Evolutionary conservation across 2,113 vertebrate genomes (phyloP).

Genomic region (Progne subis): DNA sequence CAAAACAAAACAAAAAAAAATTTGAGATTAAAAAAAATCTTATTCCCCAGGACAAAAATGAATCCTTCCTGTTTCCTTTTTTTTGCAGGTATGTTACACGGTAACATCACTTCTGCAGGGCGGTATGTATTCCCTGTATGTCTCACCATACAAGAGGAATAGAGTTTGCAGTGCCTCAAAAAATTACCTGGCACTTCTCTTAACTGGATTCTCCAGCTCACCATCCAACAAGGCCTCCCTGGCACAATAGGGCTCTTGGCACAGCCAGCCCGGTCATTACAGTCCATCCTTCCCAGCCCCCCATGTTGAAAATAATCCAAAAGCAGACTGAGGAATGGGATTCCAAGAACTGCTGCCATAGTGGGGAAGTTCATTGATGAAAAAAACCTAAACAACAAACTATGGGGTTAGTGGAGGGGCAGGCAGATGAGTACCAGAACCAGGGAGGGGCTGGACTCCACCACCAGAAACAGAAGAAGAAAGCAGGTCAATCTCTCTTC

Average conservation of each 20-base stretch:
- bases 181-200: background rate
- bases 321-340: background rate
- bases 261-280: background rate
- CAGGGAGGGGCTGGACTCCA: background rate
- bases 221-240: background rate
- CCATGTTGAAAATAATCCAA: background rate
- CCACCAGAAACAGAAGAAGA: background rate
- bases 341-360: background rate
- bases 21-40: background rate
- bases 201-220: background rate
- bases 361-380: background rate
- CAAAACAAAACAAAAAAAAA: no score
- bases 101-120: background rate
- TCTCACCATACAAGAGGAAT: background rate
- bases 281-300: background rate
- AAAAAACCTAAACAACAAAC: accelerated
- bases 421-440: background rate
- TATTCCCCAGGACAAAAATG: background rate
- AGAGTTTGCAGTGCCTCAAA: background rate
- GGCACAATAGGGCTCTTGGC: background rate
- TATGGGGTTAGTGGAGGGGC: background rate
- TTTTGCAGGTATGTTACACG: background rate
- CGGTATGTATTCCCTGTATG: background rate
- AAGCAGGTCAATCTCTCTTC: background rate
- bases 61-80: background rate